Base-by-base conservation (phyloP, 2,797 vertebrate genomes). In the Basileuterus tristriatus region DNA sequence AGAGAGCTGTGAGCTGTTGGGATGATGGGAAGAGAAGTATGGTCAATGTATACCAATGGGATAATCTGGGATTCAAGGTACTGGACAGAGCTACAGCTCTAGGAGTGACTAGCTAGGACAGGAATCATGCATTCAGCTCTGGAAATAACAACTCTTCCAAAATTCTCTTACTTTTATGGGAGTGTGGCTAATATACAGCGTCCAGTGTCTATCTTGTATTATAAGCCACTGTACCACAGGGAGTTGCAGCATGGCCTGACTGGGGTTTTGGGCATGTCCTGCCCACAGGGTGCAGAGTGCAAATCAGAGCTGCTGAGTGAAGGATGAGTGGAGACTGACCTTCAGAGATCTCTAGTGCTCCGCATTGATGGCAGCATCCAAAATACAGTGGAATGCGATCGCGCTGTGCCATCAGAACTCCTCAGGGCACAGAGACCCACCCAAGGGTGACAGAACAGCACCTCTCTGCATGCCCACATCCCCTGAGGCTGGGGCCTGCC, bases 161-260 rank as follows among this genome's bases (percentile, higher is more conserved):
- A 79, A 69, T 65, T 23, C 47, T 71, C 24, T 52, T 43, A 18
- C 22, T 68, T 81, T 74, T 56, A 56, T 2, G 23, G 15, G 12
- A 6, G 11, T 46, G 29, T 64, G 32, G 44, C 16, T 83, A 77
- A 55, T 14, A 70, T 0, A 8, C n/a, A 75, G 37, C 8, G 1
- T 23, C 30, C 29, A 53, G 20, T 22, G 50, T 9, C 23, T 58
- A 44, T 64, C 20, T 56, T 62, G 22, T 50, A 56, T 71, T 74
- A 70, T 23, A 72, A 0, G 0, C 6, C 29, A 36, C 4, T 34
- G 52, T 27, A 55, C 12, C 23, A 30, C 0, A 2, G 30, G 41
- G 62, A 56, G 37, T 8, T 80, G 64, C 58, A 77, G 50, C 8
- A 17, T 18, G 29, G 29, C 20, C n/a, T 77, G 56, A 43, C 37